phyloP scores from a whole-genome alignment of 2,797 vertebrate genomes.

The Siniperca scherzeri region DNA sequence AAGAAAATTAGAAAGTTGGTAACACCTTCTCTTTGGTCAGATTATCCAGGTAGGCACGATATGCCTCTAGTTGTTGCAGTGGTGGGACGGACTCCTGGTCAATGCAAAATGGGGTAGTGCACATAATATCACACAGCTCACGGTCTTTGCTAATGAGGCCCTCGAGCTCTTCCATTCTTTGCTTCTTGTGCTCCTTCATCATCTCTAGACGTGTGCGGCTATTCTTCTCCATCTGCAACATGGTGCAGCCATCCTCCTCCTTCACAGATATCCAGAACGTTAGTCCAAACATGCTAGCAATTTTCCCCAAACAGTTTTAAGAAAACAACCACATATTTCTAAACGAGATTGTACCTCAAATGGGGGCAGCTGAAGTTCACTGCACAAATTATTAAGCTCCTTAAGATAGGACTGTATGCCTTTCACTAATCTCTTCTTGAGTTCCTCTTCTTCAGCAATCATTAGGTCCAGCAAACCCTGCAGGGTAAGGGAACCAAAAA shows the following conservation, averaged over 20 bases:
- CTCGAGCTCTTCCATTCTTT: conserved; percentile 90
- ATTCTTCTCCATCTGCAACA: conserved; percentile 93
- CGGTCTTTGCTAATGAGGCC: conserved; percentile 85
- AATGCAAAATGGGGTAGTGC: conserved; percentile 78
- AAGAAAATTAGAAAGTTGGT: neutral
- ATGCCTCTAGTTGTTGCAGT: conserved; percentile 87
- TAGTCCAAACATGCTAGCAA: neutral
- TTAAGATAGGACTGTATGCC: conserved; percentile 86
- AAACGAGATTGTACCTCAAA: conserved; percentile 84
- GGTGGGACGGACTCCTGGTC: conserved; percentile 84
- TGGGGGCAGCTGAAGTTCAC: conserved; percentile 87
- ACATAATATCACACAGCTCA: conserved; percentile 91
- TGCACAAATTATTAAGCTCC: conserved; percentile 85
- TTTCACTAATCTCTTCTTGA: conserved; percentile 88
- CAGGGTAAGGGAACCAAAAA: neutral
- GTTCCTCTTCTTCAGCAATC: conserved; percentile 92
- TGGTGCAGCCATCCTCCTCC: conserved; percentile 88
- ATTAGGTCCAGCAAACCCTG: conserved; percentile 93
- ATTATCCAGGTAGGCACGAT: conserved; percentile 82
- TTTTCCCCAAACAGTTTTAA: neutral
- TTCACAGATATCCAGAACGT: conserved; percentile 56
- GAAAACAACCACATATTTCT: neutral
- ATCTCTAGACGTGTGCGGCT: conserved; percentile 88
- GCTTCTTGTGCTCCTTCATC: conserved; percentile 89
- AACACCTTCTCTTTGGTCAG: conserved; percentile 89